Evolutionary conservation across 2,797 vertebrate genomes (phyloP).

Genomic region (Ctenopoma kingsleyae): DNA sequence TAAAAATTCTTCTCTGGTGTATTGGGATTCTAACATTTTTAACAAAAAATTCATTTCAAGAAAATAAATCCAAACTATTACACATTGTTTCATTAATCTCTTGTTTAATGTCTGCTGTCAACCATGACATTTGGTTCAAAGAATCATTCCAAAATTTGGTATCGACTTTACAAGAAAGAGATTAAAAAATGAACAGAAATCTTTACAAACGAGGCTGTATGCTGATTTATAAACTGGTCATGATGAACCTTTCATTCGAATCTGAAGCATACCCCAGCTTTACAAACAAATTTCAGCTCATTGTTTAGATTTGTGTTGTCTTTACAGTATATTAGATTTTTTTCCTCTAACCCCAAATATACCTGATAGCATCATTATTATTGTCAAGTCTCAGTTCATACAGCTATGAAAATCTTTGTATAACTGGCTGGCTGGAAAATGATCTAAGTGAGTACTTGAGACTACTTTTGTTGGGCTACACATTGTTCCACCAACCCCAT

Average conservation of each 20-base stretch:
- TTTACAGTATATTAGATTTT: no score
- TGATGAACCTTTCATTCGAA: neutral
- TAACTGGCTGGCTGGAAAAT: neutral
- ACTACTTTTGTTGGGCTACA: slow-evolving; percentile 13
- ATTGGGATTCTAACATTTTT: neutral
- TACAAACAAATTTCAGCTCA: neutral
- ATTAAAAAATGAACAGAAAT: neutral
- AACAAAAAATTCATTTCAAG: neutral
- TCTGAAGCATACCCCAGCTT: neutral
- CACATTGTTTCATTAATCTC: neutral
- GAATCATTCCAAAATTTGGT: neutral
- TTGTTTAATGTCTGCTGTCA: slow-evolving; percentile 2
- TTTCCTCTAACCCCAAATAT: no score
- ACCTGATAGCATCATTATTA: no score
- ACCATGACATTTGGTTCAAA: slow-evolving; percentile 5
- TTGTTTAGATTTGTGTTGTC: neutral
- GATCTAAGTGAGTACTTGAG: neutral
- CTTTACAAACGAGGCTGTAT: neutral
- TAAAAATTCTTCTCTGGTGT: slow-evolving; percentile 15
- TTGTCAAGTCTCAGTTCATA: no score
- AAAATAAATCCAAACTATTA: neutral
- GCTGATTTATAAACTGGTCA: neutral
- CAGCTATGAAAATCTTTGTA: no score
- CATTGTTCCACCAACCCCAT: slow-evolving; percentile 11
- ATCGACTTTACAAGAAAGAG: neutral